Evolutionary conservation across 2,113 vertebrate species (phyloP).

Genomic region (Seriola rivoliana): DNA sequence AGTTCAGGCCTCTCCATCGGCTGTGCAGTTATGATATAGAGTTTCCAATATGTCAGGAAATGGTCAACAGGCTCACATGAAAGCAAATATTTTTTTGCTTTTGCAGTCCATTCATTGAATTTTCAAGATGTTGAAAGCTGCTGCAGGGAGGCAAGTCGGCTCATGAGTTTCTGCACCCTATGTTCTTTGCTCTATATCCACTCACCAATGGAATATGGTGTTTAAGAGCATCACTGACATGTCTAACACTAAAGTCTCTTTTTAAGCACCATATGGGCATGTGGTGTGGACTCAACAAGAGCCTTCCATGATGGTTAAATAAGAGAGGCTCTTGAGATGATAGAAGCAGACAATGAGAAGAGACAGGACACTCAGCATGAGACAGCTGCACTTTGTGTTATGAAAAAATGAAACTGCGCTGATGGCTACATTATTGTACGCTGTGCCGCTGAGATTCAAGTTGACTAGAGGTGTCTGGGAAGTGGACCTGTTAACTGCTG

Average conservation of each 20-base stretch:
- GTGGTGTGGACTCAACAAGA: neutral
- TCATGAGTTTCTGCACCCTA: neutral
- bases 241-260: conserved; percentile 9
- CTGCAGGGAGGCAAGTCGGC: neutral
- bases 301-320: neutral
- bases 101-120: neutral
- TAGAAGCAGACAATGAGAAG: conserved; percentile 5
- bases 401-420: neutral
- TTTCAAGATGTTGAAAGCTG: neutral
- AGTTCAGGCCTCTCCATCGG: neutral
- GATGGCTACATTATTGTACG: conserved; percentile 10
- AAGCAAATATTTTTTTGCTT: neutral
- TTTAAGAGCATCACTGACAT: conserved; percentile 7
- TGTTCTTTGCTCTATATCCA: neutral
- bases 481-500: conserved; percentile 12
- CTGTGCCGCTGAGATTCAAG: conserved; percentile 19
- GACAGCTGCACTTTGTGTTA: conserved; percentile 5
- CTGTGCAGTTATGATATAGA: neutral
- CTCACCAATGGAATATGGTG: neutral
- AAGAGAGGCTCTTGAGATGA: conserved; percentile 22
- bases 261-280: neutral
- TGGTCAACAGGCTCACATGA: neutral
- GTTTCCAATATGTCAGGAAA: neutral
- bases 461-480: neutral
- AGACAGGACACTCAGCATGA: conserved; percentile 19